These are phyloP conservation scores for Lampris megalopsis DNA, from an alignment of 2,113 vertebrate genomes.

Conservation along the genomic window DNA sequence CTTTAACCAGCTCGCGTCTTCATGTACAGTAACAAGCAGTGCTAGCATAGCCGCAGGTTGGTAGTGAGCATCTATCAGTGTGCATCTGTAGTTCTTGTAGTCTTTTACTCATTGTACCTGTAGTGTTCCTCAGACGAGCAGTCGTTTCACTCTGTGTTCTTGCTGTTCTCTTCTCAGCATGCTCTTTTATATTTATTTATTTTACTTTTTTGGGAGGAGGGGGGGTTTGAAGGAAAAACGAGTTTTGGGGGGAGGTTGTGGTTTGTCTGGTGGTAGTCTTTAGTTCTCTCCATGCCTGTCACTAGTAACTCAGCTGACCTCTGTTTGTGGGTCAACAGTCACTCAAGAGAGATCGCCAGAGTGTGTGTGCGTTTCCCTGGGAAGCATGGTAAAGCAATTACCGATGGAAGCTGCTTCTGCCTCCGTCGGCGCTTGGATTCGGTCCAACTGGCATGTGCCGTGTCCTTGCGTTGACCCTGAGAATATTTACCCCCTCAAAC, in stretches of 20 bases:
- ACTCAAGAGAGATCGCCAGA: not conserved
- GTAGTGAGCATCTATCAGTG: slow-evolving; percentile 69
- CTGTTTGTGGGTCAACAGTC: slow-evolving; percentile 13
- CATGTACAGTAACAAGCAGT: slow-evolving; percentile 30
- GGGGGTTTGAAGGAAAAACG: not conserved
- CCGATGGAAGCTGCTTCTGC: slow-evolving; percentile 15
- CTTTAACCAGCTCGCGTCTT: not conserved
- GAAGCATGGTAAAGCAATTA: not conserved
- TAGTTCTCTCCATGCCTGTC: slow-evolving; percentile 27
- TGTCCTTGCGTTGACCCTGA: slow-evolving; percentile 40
- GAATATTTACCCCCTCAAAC: slow-evolving; percentile 21
- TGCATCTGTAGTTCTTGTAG: slow-evolving; percentile 34
- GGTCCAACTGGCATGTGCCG: slow-evolving; percentile 40
- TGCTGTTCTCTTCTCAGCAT: slow-evolving; percentile 64
- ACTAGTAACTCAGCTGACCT: slow-evolving; percentile 23
- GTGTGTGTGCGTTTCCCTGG: slow-evolving; percentile 9
- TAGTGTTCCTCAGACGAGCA: slow-evolving; percentile 48
- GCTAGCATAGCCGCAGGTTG: slow-evolving; percentile 62
- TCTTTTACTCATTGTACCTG: slow-evolving; percentile 60
- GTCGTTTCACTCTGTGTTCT: slow-evolving; percentile 45
- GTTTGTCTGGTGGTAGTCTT: slow-evolving; percentile 37
- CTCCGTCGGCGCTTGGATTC: slow-evolving; percentile 48
- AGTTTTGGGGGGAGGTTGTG: not conserved
- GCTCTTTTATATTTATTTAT: slow-evolving; percentile 39
- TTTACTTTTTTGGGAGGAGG: slow-evolving; percentile 7